Base-by-base conservation (phyloP, 2,797 vertebrate species). In the Gephyroberyx darwinii region DNA sequence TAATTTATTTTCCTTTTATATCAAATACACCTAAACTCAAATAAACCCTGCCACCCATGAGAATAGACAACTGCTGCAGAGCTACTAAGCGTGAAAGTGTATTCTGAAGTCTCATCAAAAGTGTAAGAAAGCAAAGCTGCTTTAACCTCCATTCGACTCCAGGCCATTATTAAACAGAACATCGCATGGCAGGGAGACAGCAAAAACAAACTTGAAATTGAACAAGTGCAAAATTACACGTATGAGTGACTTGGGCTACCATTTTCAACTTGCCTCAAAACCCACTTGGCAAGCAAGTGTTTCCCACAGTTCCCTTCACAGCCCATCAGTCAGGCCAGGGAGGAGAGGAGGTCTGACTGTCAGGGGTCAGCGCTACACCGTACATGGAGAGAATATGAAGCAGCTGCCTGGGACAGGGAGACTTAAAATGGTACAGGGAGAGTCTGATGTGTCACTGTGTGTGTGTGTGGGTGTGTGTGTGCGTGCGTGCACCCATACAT, bases 281-380 rank as follows among this genome's bases (percentile, higher is more conserved):
- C 77, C 83, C 78, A 87, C 82, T 91, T 93, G 92, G 92, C 91
- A 78, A 71, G 73, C 45, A 9, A 30, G 9, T 39, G 75, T 89
- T 91, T 91, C 87, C 86, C 86, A 89, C 88, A 87, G 76, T 83
- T 89, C 75, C 83, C 79, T 86, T 90, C 89, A 89, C 86, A 88
- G 83, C 83, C 84, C 80, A 88, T 91, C 86, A 86, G 88, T 90
- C 86, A 90, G 83, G 83, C 77, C 62, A 50, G 72, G 74, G 80
- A 80, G 78, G 79, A 84, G 78, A 37, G 61, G 78, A 83, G 83
- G 76, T 73, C 56, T 53, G 82, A 80, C 75, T 73, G 77, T 85
- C 83, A 87, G 79, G 89, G 89, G 89, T 90, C 90, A 90, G 74
- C 0, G 80, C 82, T 66, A 71, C 75, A 50, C 69, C 19, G 74